phyloP scores from a whole-genome alignment of 1,140 invertebrate species.

The Magallana angulata region DNA sequence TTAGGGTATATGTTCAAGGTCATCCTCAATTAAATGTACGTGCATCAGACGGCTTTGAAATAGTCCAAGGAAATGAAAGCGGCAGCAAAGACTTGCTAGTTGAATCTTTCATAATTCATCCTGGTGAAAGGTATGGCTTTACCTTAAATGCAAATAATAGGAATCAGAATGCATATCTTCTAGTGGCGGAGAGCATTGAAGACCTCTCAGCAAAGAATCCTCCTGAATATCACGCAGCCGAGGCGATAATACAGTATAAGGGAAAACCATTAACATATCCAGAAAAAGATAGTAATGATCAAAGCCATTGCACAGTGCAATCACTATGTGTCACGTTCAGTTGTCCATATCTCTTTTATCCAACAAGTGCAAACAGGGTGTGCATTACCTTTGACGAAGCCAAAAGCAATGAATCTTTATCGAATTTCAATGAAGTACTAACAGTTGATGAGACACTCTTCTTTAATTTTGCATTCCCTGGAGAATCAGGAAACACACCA shows the following conservation, averaged over 20 bases:
- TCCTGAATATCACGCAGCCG: conserved; percentile 79
- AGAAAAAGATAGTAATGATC: background rate
- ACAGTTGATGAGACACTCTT: conserved; percentile 39
- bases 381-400: conserved; percentile 60
- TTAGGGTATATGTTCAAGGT: conserved; percentile 87
- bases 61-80: background rate
- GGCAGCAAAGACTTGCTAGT: conserved; percentile 85
- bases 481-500: conserved; percentile 48
- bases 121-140: conserved; percentile 92
- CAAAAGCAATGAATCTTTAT: conserved; percentile 40
- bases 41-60: conserved; percentile 87
- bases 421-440: background rate
- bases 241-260: conserved; percentile 88
- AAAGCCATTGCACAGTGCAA: conserved; percentile 29
- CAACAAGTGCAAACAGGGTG: conserved; percentile 35
- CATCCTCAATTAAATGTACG: conserved; percentile 88
- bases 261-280: conserved; percentile 60
- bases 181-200: conserved; percentile 83
- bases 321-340: conserved; percentile 54
- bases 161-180: conserved; percentile 88
- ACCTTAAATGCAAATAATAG: conserved; percentile 85
- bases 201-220: background rate
- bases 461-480: conserved; percentile 60
- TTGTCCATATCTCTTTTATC: conserved; percentile 56
- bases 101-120: conserved; percentile 69